Percentiles rank a stretch among this genome's conserved stretches.
Evolutionary conservation across 2,113 vertebrate genomes (phyloP).

Genomic region (Hippotragus niger): DNA sequence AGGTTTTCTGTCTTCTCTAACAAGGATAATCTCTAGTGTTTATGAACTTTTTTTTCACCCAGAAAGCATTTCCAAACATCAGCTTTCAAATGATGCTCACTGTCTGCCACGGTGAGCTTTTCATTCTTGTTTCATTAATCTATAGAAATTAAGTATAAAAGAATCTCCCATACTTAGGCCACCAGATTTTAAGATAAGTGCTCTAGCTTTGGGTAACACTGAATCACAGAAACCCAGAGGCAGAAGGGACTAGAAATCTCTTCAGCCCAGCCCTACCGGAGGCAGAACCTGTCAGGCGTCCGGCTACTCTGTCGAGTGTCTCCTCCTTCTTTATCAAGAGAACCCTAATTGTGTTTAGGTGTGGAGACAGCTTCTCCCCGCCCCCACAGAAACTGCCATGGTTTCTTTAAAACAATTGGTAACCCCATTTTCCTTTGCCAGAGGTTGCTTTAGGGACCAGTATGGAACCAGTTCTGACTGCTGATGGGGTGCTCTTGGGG

Average conservation of each 20-base stretch:
- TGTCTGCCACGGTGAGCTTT: background rate
- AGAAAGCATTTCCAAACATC: background rate
- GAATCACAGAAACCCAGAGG: background rate
- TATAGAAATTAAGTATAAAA: slow-evolving; percentile 12
- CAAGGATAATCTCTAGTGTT: background rate
- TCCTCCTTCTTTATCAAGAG: background rate
- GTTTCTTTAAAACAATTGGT: background rate
- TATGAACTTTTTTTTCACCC: background rate
- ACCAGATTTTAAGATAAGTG: slow-evolving; percentile 11
- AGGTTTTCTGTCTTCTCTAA: slow-evolving; percentile 7
- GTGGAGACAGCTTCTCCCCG: background rate
- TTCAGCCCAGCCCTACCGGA: background rate
- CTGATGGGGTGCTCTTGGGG: background rate
- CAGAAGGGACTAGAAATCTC: background rate
- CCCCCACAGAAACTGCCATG: background rate
- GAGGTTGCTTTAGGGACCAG: background rate
- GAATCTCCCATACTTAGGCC: background rate
- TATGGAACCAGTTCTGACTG: background rate
- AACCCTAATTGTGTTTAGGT: background rate
- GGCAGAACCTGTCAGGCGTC: background rate
- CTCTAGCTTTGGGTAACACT: background rate
- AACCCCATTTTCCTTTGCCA: background rate
- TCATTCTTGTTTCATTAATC: background rate
- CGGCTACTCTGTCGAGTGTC: background rate
- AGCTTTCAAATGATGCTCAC: background rate